Evolutionary conservation across 1,140 invertebrate species (phyloP).

Genomic region (Lamellibrachia luymesi): DNA sequence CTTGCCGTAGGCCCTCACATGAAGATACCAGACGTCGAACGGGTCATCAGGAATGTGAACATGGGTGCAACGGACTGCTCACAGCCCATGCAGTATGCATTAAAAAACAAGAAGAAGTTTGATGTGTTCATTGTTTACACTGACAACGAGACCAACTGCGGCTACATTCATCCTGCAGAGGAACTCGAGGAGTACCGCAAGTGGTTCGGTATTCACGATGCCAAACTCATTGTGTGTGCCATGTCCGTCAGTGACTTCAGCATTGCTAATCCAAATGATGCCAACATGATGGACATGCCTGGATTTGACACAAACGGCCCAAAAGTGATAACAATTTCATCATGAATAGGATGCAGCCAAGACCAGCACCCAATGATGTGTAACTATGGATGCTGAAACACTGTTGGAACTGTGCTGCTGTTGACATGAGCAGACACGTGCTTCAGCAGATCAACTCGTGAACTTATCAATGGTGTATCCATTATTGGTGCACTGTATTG

Average conservation of each 20-base stretch:
- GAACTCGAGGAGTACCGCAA: constrained; percentile 43
- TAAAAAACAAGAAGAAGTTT: constrained; percentile 55
- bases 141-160: constrained; percentile 46
- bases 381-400: background rate
- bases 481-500: background rate
- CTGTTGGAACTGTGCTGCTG: background rate
- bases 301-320: constrained; percentile 67
- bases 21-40: constrained; percentile 27
- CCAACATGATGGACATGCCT: constrained; percentile 64
- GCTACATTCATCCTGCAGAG: constrained; percentile 36
- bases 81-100: constrained; percentile 66
- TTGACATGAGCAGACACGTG: background rate
- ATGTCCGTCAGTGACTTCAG: constrained; percentile 58
- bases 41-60: background rate
- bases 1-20: constrained; percentile 20
- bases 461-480: background rate
- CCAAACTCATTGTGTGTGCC: constrained; percentile 62
- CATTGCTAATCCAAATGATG: constrained; percentile 59
- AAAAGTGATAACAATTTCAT: constrained; percentile 57
- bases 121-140: constrained; percentile 52
- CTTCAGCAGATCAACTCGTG: background rate
- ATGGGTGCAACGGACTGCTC: constrained; percentile 45
- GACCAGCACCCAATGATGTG: background rate
- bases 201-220: constrained; percentile 23
- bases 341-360: constrained; percentile 21